Base-by-base conservation (phyloP, 2,113 vertebrate species). In the Heteronetta atricapilla region DNA sequence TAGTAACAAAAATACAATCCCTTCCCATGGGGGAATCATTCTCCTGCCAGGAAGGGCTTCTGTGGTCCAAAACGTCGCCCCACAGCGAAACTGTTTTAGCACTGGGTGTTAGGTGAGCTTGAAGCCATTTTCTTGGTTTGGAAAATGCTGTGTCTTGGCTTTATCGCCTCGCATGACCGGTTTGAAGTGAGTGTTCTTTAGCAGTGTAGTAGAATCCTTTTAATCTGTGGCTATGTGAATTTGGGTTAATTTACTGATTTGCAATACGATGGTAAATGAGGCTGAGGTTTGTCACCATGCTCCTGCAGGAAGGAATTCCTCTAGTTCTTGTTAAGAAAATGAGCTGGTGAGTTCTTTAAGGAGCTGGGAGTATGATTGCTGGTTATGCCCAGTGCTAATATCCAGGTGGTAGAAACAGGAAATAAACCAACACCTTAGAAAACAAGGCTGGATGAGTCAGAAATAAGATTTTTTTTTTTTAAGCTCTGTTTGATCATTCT, bases 21-120 rank as follows among this genome's bases (percentile, higher is more conserved):
- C 0, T 16, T 16, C 44, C 6, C 12, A 1, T 6, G 25, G 31
- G 52, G 55, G 11, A 28, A 5, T 10, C n/a, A 2, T 3, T 14
- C 46, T n/a, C 38, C 82, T 6, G 0, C 44, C 38, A 38, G 60
- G 38, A 16, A 19, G 52, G 21, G 59, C 59, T 42, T 1, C 33
- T 18, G 7, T 7, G 16, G 23, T 7, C 6, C 22, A 17, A 6
- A 38, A 22, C 1, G 2, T 6, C 16, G 64, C 21, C 56, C 48
- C 22, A 7, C 75, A 6, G 3, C 19, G 8, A 21, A 2, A 3
- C 42, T n/a, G 63, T 1, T 33, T 16, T 10, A 58, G 58, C 26
- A 17, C 70, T 3, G 64, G 18, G 13, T 8, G 17, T 8, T 2
- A 5, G 31, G 55, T 10, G 55, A 77, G 33, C 50, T 13, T 11